Base-by-base conservation (phyloP, 2,797 vertebrate species). In the Argentina silus region DNA sequence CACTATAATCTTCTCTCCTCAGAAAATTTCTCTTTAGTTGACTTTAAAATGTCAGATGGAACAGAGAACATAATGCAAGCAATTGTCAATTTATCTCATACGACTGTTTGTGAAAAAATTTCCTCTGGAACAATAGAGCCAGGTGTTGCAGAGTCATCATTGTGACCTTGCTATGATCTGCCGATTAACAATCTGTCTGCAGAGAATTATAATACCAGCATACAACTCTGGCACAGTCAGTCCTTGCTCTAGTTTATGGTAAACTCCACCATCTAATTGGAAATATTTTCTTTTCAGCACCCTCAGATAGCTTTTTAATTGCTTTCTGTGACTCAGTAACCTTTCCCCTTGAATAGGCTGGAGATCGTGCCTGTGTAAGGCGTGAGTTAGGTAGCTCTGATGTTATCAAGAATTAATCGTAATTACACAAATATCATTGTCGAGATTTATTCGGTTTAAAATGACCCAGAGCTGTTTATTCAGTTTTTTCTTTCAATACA, bases 351-450 rank as follows among this genome's bases (percentile, higher is more conserved):
- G 75, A 61, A 69, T 66, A 72, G 81, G 82, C 85, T 3, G 14
- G 61, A 79, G 87, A 81, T 74, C 80, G 80, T 76, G n/a, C 9
- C n/a, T 56, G 79, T 77, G 78, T 84, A 80, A 78, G 63, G 62
- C 6, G 10, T 10, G 27, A 8, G 59, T 59, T 1, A 59, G 67
- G 73, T 64, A 84, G 76, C 78, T 7, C 67, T 48, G 87, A 85
- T 85, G 70, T 83, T 86, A 92, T 91, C 88, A 83, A 36, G 67
- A 81, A 89, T 89, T 91, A 78, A 89, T 91, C 87, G 85, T 88
- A 88, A 90, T 91, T 87, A 84, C 84, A 64, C 75, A 79, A 89
- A 78, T 81, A 86, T 84, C 83, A 88, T 83, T 87, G 84, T 81
- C 67, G 79, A 76, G 75, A 75, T 83, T 89, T 90, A 88, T 90